Conservation (phyloP, 2,888 invertebrate genomes). For the Phalera bucephala region DNA sequence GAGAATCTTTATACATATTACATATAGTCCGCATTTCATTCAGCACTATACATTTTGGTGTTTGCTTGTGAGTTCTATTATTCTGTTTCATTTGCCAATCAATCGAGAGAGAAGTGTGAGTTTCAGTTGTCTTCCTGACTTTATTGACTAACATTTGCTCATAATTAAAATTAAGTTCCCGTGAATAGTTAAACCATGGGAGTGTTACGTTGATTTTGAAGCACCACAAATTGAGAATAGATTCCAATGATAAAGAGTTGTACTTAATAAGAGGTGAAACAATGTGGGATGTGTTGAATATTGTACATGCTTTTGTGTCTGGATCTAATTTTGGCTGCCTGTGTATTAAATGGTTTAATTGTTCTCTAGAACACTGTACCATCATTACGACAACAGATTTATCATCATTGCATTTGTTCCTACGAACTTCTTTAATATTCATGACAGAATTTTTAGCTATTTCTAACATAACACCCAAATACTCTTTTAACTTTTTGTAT, state of each 20-base stretch:
- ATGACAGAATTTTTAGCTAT: constrained; percentile 33
- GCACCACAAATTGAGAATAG: constrained; percentile 16
- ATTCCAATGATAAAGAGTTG: constrained; percentile 4
- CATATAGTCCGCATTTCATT: constrained; percentile 45
- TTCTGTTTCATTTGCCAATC: background rate
- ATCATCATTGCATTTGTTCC: no score
- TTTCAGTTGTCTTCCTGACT: constrained; percentile 4
- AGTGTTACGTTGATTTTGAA: constrained; percentile 13
- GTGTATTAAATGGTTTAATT: constrained; percentile 46
- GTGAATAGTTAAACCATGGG: constrained; percentile 4
- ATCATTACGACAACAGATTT: constrained; percentile 37
- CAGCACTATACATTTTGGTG: constrained; percentile 11
- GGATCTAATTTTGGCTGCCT: constrained; percentile 29
- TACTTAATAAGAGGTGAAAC: constrained; percentile 28
- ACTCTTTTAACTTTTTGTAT: constrained; percentile 50
- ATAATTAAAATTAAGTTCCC: constrained; percentile 13
- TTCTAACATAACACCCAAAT: constrained; percentile 46
- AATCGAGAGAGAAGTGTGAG: no score
- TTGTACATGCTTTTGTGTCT: constrained; percentile 29
- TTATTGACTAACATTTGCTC: constrained; percentile 21
- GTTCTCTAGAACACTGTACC: constrained; percentile 41
- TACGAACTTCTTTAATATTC: constrained; percentile 14
- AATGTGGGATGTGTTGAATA: constrained; percentile 43
- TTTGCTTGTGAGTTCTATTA: fast-evolving
- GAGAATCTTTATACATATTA: constrained; percentile 45